phyloP scores from a whole-genome alignment of 2,888 invertebrate genomes.

The Amiota communis region DNA sequence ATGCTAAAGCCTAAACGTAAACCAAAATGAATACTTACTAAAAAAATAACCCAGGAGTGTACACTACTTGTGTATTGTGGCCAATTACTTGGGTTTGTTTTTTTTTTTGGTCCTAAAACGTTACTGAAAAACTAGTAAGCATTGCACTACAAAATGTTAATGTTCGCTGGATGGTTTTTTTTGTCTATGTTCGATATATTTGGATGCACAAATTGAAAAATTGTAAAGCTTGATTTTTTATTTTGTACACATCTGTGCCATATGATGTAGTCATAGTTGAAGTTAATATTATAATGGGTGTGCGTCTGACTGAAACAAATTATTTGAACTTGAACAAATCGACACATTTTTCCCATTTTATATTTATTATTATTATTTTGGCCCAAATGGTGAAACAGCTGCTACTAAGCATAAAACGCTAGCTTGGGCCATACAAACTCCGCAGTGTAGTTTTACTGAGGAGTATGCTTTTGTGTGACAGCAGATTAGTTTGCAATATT shows the following conservation, averaged over 20 bases:
- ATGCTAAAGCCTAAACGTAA: constrained; percentile 47
- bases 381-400: constrained; percentile 52
- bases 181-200: no score
- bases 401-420: constrained; percentile 23
- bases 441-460: no score
- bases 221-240: background rate
- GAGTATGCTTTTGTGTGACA: background rate
- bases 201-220: no score
- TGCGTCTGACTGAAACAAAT: constrained; percentile 66
- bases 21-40: constrained; percentile 54
- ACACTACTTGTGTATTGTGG: constrained; percentile 32
- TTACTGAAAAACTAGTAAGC: no score
- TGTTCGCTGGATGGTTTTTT: no score
- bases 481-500: constrained; percentile 25
- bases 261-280: constrained; percentile 48
- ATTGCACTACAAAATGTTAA: no score
- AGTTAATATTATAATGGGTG: constrained; percentile 63
- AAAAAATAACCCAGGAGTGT: constrained; percentile 34
- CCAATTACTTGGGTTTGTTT: constrained; percentile 24
- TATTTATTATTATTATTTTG: constrained; percentile 42
- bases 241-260: constrained; percentile 9
- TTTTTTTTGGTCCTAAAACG: background rate
- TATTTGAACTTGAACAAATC: constrained; percentile 70
- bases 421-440: no score
- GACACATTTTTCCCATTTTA: constrained; percentile 71